A percentile compares a stretch with the other conserved stretches of the same genome.
Evolutionary conservation across 2,113 vertebrate genomes (phyloP).

Genomic region (Crotalus tigris): DNA sequence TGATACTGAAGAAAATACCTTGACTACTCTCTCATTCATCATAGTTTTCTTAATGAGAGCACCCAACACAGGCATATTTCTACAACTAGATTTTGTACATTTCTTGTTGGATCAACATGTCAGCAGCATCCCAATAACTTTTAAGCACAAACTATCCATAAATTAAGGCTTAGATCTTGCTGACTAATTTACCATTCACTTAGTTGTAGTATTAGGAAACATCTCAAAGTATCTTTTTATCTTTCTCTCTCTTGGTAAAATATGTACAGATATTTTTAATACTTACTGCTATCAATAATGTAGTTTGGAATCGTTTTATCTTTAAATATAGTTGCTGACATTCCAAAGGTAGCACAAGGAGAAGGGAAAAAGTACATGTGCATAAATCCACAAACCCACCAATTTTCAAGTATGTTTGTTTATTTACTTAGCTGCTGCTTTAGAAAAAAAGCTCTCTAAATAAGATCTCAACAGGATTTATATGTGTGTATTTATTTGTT

Average conservation of each 20-base stretch:
- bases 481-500: not conserved
- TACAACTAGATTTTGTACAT: not conserved
- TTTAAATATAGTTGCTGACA: slow-evolving; percentile 88
- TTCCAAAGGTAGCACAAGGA: slow-evolving; percentile 70
- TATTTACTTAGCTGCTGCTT: not conserved
- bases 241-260: not conserved
- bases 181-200: not conserved
- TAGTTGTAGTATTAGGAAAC: not conserved
- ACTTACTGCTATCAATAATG: slow-evolving; percentile 90
- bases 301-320: slow-evolving; percentile 85
- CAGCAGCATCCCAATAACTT: not conserved
- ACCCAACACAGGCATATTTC: not conserved
- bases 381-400: slow-evolving; percentile 52
- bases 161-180: not conserved
- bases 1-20: not conserved
- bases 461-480: not conserved
- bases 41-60: not conserved
- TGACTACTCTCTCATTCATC: too few species aligned
- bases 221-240: not conserved
- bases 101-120: not conserved
- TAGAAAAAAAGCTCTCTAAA: not conserved
- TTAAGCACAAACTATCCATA: not conserved
- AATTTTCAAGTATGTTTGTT: slow-evolving; percentile 17
- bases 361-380: slow-evolving; percentile 64
- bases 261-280: slow-evolving; percentile 45